phyloP scores from a whole-genome alignment of 2,113 vertebrate genomes.

The Diadophis punctatus region DNA sequence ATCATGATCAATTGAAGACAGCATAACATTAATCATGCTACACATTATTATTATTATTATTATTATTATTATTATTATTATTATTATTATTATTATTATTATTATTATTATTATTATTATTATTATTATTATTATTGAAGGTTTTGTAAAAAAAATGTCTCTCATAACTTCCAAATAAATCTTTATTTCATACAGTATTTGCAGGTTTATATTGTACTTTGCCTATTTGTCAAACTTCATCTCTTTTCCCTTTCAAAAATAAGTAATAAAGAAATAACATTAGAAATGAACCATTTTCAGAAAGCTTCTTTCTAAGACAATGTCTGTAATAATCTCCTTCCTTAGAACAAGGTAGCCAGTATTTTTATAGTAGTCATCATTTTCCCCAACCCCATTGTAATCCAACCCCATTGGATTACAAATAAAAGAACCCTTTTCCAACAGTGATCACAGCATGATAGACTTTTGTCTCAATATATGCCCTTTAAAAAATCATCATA shows the following conservation, averaged over 20 bases:
- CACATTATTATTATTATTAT: no score
- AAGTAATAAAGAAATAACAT: not conserved
- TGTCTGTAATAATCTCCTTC: not conserved
- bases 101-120: no score
- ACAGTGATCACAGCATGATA: no score
- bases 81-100: no score
- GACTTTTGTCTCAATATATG: no score
- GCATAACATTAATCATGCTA: not conserved
- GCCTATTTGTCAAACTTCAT: not conserved
- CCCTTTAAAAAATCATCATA: no score
- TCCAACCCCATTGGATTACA: no score
- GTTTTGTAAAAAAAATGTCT: not conserved
- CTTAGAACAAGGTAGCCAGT: not conserved
- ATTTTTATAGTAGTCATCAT: not conserved
- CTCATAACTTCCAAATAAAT: slow-evolving; percentile 21
- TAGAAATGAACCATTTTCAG: not conserved
- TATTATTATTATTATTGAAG: slow-evolving; percentile 13
- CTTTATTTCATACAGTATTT: not conserved
- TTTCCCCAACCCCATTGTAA: not conserved
- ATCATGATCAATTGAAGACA: not conserved
- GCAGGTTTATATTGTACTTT: not conserved
- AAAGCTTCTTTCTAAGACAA: not conserved
- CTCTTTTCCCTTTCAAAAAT: not conserved
- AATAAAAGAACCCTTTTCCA: no score
- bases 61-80: no score